A percentile compares a stretch with the other conserved stretches of the same genome.
These are phyloP conservation scores for Dinocampus coccinellae DNA, from an alignment of 2,888 invertebrate genomes.

Conservation along the genomic window DNA sequence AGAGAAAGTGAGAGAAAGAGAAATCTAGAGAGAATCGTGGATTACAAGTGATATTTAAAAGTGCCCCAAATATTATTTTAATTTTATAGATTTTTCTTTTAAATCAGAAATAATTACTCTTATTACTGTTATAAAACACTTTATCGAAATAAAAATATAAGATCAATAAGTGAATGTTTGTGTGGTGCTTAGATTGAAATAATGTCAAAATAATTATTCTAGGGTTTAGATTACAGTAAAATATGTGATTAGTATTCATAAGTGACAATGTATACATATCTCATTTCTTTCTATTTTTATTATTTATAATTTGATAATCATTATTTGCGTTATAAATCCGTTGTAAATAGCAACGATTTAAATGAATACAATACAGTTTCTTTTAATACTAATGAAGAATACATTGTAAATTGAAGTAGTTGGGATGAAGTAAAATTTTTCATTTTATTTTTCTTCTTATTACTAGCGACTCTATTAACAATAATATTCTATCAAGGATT, in stretches of 20 bases:
- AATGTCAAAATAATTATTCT: background rate
- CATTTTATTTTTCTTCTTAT: background rate
- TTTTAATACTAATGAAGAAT: background rate
- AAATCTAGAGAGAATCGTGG: background rate
- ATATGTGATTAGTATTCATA: background rate
- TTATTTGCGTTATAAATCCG: background rate
- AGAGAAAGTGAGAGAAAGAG: background rate
- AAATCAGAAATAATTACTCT: background rate
- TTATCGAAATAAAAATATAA: background rate
- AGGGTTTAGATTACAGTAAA: background rate
- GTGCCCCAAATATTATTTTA: conserved; percentile 2
- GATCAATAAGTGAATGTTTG: background rate
- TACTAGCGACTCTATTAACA: background rate
- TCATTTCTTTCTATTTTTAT: background rate
- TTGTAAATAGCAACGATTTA: background rate
- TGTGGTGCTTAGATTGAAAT: background rate
- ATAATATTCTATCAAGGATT: background rate
- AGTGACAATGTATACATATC: background rate
- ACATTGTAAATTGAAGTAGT: background rate
- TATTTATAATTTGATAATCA: background rate
- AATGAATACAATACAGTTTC: background rate
- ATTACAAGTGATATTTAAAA: conserved; percentile 9
- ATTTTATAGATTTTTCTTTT: conserved; percentile 4
- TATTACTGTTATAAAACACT: background rate
- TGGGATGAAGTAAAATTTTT: background rate